Evolutionary conservation across 2,113 vertebrate species (phyloP), one percentile per base, ranked within the genome.

Genomic region (Dromiciops gliroides): DNA sequence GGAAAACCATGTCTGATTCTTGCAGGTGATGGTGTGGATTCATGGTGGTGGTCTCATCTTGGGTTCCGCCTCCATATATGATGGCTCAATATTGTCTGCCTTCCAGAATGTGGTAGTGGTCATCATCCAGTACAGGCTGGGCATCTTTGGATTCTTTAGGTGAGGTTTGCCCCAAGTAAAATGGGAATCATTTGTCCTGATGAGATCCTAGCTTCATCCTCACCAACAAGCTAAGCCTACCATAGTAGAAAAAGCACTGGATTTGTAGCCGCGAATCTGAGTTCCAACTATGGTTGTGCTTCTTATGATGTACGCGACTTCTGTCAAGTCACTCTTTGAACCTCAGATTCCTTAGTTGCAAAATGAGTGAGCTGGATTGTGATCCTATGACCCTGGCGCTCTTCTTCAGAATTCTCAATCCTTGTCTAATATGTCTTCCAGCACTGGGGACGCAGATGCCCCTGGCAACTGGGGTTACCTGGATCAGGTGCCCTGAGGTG

Each of bases 401-500:
- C 0, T 83, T 83, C 67, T 44, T 83, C 67, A 44, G 16, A 44
- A 44, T 83, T 83, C 28, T 0, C 95, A 51, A 96, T 3, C 60
- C 49, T 37, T 28, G 0, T 56, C 12, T 25, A 75, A 90, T 24
- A 11, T 19, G 60, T 47, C 88, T 97, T 51, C 94, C 90, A 99
- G 99, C 97, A 99, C 99, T 19, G 99, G 99, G 75, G 98, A 99
- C 67, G 90, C 98, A 10, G 96, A 99, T 0, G 98, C 98, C 23
- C 75, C 49, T 22, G 99, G 99, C 0, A 99, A 99, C 97, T 99
- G 98, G 98, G 99, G 99, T 14, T 98, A 98, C 93, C 23, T 99
- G 97, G 99, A 99, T 94, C 99, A 99, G 97, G 98, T 99, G 98
- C 99, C 0, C 92, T 98, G 8, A 97, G 75, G 83, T 99, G 99